Percentiles rank a stretch among this genome's conserved stretches.
phyloP scores from a whole-genome alignment of 2,113 vertebrate genomes.

The Rhipidura dahli region DNA sequence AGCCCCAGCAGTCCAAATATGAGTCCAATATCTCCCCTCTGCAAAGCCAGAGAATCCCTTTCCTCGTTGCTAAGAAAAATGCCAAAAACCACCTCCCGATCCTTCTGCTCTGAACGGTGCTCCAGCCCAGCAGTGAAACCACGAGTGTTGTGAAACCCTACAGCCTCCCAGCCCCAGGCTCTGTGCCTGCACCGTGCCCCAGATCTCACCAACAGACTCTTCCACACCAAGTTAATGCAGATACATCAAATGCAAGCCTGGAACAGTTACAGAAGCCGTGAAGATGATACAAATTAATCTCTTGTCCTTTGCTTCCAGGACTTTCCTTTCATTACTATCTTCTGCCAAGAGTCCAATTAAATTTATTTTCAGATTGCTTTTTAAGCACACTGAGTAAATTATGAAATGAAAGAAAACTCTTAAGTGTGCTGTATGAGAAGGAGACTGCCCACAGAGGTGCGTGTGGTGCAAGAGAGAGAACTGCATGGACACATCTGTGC shows the following conservation, averaged over 20 bases:
- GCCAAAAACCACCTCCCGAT: not conserved
- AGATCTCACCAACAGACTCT: not conserved
- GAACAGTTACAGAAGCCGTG: not conserved
- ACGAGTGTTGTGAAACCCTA: fast-evolving
- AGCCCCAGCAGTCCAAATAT: not conserved
- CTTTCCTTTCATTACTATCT: not conserved
- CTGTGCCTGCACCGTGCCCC: not conserved
- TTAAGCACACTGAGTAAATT: not conserved
- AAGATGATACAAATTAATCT: not conserved
- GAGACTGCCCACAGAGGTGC: not conserved
- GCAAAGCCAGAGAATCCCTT: not conserved
- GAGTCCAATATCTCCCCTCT: not conserved
- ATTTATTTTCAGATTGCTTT: not conserved
- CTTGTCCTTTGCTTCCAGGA: not conserved
- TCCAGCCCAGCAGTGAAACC: fast-evolving
- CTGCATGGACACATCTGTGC: not conserved
- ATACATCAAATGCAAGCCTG: not conserved
- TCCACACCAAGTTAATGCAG: not conserved
- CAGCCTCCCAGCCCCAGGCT: not conserved
- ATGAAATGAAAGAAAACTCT: not conserved
- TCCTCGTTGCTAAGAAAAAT: not conserved
- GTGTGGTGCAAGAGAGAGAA: not conserved
- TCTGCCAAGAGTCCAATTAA: not conserved
- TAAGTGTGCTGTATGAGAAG: not conserved
- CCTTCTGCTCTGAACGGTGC: not conserved